A percentile compares a stretch with the other conserved stretches of the same genome.
Conservation (phyloP, 1,140 invertebrate genomes). For the Ridgeia piscesae region DNA sequence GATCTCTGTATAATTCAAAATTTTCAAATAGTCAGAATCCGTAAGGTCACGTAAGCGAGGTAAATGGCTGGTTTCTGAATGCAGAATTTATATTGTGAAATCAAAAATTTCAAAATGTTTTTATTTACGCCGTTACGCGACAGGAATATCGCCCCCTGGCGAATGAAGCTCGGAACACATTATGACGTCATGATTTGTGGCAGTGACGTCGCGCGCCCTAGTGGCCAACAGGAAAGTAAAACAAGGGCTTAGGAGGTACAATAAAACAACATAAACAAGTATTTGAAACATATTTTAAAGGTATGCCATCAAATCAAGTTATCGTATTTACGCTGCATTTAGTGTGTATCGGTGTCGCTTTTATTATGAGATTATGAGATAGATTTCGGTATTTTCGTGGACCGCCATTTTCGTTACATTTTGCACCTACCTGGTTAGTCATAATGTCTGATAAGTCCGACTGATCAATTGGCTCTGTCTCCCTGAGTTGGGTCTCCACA, state of each 20-base stretch:
- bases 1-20: no score
- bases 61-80: not conserved
- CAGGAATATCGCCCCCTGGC: not conserved
- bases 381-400: not conserved
- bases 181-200: not conserved
- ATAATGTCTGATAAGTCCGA: no score
- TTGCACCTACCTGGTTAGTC: no score
- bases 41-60: not conserved
- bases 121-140: not conserved
- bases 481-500: no score
- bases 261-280: not conserved
- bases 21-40: not conserved
- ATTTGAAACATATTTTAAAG: not conserved
- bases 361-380: not conserved
- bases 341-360: not conserved
- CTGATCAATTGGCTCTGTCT: no score
- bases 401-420: not conserved
- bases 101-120: not conserved
- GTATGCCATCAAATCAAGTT: not conserved
- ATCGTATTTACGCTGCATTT: not conserved
- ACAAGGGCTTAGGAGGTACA: not conserved
- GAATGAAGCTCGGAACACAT: not conserved
- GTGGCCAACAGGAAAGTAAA: not conserved
- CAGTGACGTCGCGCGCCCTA: not conserved
- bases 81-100: not conserved